Conservation (phyloP, 1,140 invertebrate genomes). For the Bombus huntii region DNA sequence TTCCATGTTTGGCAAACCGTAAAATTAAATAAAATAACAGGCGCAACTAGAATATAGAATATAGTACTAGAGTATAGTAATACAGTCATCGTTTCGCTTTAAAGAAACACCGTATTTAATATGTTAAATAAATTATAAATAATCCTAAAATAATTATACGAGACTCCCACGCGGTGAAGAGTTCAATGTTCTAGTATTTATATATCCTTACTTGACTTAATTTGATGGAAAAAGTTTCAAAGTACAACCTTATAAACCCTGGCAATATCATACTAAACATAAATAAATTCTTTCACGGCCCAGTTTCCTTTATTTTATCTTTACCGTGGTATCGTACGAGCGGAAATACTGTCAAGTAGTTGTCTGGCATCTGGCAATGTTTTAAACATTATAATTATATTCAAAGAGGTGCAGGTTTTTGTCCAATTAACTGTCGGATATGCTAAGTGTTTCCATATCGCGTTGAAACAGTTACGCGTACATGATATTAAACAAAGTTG, state of each 20-base stretch:
- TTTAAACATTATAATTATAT: conserved; percentile 65
- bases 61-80: no score
- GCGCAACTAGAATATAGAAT: background rate
- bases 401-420: conserved; percentile 58
- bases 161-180: background rate
- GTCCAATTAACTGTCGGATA: conserved; percentile 50
- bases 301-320: conserved; percentile 73
- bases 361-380: conserved; percentile 34
- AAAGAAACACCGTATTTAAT: background rate
- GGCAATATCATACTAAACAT: conserved; percentile 62
- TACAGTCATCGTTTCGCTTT: background rate
- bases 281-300: conserved; percentile 57
- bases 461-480: conserved; percentile 17
- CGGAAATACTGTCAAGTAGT: conserved; percentile 73
- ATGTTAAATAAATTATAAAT: background rate
- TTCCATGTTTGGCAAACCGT: conserved; percentile 52
- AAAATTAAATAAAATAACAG: background rate
- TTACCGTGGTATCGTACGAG: conserved; percentile 62
- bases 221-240: background rate
- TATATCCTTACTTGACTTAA: background rate
- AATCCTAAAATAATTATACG: background rate
- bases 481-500: conserved; percentile 8
- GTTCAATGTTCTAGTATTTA: background rate
- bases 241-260: conserved; percentile 69
- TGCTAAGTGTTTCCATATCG: conserved; percentile 46